Base-by-base conservation (phyloP, 2,888 invertebrate genomes). In the Noctua fimbriata region DNA sequence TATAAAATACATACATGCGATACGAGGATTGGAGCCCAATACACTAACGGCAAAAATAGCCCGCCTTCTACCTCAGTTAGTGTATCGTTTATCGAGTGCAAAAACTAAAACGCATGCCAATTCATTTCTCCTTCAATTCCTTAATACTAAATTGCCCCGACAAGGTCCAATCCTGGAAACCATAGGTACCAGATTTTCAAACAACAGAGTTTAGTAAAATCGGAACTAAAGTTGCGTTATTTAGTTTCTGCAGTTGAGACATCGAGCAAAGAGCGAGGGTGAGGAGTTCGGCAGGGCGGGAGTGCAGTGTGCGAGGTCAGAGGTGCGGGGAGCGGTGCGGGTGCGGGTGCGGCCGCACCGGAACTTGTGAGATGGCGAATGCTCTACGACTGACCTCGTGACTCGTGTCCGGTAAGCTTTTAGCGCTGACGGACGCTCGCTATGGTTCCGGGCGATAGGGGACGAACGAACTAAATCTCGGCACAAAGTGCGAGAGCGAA, bases 351-450 rank as follows among this genome's bases (percentile, higher is more conserved):
- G 92, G 93, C 94, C 95, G 95, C 95, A 93, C 95, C 95, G 95
- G 97, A 96, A 97, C 97, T 97, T 96, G 96, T 97, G 97, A 97
- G 97, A 97, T 97, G 97, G 97, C 97, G 94, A 94, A 95, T 96
- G 95, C 95, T 96, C 95, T 96, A 96, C 95, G 95, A 96, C 95
- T 96, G 96, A 96, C 95, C 95, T 95, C 95, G 95, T 94, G 94
- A 92, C 94, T 92, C 92, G 94, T 93, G 95, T 92, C 94, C 94
- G 93, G 90, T 90, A 91, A 93, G 94, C 94, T 89, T 58, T 86
- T 91, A 91, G 91, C 90, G 93, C 93, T 91, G 90, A 92, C 92
- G 94, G 93, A 93, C 94, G 93, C 94, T 92, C 93, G 93, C 94
- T 94, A 94, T 94, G 94, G 94, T 91, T 92, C 92, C 93, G 92